A percentile compares a stretch with the other conserved stretches of the same genome.
phyloP scores from a whole-genome alignment of 2,797 vertebrate genomes.

The Oreonectes daqikongensis region DNA sequence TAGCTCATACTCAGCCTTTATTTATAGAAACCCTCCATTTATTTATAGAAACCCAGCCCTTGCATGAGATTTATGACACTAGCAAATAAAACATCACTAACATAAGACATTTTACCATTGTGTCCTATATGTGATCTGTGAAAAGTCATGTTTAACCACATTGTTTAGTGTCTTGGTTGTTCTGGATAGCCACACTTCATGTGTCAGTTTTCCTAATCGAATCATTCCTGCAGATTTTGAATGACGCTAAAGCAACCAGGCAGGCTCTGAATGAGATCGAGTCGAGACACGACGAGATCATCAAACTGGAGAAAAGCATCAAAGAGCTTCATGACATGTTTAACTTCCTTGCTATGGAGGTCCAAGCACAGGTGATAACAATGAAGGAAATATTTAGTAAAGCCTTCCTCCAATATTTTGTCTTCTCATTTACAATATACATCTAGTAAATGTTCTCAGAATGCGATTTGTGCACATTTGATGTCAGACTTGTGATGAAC shows the following conservation, averaged over 20 bases:
- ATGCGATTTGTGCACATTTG: background rate
- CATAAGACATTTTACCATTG: background rate
- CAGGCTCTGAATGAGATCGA: slow-evolving; percentile 90
- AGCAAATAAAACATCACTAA: background rate
- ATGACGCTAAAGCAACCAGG: slow-evolving; percentile 82
- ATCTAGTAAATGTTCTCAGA: background rate
- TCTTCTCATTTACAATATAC: background rate
- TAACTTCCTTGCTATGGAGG: slow-evolving; percentile 85
- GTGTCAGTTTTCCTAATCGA: background rate
- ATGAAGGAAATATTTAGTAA: background rate
- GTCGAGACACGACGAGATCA: slow-evolving; percentile 87
- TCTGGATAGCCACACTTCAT: background rate
- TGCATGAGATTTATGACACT: slow-evolving; percentile 5
- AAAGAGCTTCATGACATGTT: slow-evolving; percentile 90
- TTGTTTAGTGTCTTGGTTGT: background rate
- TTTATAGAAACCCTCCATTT: background rate
- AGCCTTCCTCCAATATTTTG: too few relatives aligned
- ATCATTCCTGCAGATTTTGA: slow-evolving; percentile 77
- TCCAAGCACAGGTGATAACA: slow-evolving; percentile 84
- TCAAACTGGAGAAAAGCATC: slow-evolving; percentile 89
- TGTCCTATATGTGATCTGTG: background rate
- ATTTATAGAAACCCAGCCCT: background rate
- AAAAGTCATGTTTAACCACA: background rate
- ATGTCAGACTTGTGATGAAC: background rate
- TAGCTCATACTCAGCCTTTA: background rate